These are phyloP conservation scores for Pogonocichla stellata DNA, from an alignment of 2,113 vertebrate species.

Conservation along the genomic window DNA sequence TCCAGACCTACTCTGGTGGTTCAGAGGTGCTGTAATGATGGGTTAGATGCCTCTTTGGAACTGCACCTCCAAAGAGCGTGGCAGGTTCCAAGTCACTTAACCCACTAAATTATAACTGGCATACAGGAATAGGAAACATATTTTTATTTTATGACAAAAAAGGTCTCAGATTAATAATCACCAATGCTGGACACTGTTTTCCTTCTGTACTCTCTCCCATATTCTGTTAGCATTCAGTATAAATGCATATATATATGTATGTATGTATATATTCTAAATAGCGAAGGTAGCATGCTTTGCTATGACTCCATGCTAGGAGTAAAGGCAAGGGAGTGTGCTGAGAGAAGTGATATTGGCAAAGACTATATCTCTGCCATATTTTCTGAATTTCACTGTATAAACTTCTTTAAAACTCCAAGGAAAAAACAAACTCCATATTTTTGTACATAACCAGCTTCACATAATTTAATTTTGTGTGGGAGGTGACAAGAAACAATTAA, in stretches of 20 bases:
- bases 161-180: background rate
- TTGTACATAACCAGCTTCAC: background rate
- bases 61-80: background rate
- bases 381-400: background rate
- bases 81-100: background rate
- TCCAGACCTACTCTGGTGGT: background rate
- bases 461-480: background rate
- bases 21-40: background rate
- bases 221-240: background rate
- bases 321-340: background rate
- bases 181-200: background rate
- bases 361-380: background rate
- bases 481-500: conserved; percentile 32
- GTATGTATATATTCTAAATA: background rate
- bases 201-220: background rate
- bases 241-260: background rate
- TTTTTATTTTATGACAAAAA: background rate
- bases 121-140: background rate
- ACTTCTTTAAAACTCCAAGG: background rate
- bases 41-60: background rate
- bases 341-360: background rate
- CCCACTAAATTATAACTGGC: background rate
- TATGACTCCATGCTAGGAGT: background rate
- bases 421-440: background rate
- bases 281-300: background rate